Percentiles rank a stretch among this genome's conserved stretches.
Conservation (phyloP, 2,113 vertebrate genomes). For the Ginglymostoma cirratum region DNA sequence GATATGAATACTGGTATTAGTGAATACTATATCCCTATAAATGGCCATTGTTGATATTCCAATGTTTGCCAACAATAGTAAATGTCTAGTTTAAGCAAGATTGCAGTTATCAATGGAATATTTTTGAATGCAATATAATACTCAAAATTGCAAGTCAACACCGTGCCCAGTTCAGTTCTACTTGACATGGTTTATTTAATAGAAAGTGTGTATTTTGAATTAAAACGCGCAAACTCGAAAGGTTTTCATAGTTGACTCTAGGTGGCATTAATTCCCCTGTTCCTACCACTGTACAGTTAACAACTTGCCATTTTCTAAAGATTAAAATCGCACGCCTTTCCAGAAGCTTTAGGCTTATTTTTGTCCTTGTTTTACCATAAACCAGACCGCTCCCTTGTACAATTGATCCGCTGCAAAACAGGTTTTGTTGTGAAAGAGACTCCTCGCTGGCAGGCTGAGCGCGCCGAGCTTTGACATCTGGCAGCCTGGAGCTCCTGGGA, state of each 20-base stretch:
- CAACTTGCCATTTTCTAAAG: not conserved
- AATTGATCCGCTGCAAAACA: slow-evolving; percentile 49
- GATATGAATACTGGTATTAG: not conserved
- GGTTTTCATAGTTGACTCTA: not conserved
- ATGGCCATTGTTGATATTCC: not conserved
- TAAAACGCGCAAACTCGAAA: not conserved
- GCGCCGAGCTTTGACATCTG: slow-evolving; percentile 73
- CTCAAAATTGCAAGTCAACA: not conserved
- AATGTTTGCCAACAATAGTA: not conserved
- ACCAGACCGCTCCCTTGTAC: not conserved
- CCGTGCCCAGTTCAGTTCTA: not conserved
- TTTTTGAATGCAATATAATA: not conserved
- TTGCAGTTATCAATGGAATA: not conserved
- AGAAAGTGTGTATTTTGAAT: not conserved
- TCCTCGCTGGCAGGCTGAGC: slow-evolving; percentile 64
- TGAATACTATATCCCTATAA: not conserved
- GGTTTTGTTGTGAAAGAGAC: slow-evolving; percentile 49
- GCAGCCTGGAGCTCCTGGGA: slow-evolving; percentile 67
- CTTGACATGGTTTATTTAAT: not conserved
- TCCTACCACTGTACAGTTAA: not conserved
- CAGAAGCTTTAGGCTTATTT: not conserved
- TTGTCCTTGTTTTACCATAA: not conserved
- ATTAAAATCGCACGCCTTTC: not conserved
- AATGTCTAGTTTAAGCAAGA: not conserved
- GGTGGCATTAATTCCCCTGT: slow-evolving; percentile 14